Percentiles rank a stretch among this genome's conserved stretches.
These are phyloP conservation scores for Aphelocoma californica DNA, from an alignment of 2,797 vertebrate species.

Conservation along the genomic window DNA sequence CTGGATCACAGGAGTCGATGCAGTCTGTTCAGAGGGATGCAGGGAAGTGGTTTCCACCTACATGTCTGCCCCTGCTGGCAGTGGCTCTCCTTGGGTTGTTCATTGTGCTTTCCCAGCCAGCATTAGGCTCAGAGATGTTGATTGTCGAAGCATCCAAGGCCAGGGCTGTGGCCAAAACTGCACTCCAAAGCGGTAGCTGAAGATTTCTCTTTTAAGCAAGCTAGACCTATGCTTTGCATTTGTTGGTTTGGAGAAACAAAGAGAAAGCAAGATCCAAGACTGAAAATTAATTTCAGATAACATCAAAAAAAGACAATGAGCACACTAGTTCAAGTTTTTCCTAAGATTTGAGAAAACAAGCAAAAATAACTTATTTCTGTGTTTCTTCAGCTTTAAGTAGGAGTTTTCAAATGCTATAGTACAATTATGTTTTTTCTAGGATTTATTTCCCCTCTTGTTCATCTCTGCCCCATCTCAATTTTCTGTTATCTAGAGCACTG, in stretches of 20 bases:
- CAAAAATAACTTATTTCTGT: neutral
- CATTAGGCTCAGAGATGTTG: neutral
- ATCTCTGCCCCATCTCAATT: neutral
- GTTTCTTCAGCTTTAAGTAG: neutral
- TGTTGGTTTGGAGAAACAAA: neutral
- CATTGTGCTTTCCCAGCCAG: neutral
- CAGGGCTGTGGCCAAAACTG: neutral
- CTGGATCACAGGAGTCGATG: fast-evolving
- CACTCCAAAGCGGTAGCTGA: neutral
- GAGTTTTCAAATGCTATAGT: neutral
- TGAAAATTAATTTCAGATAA: neutral
- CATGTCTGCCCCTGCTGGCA: neutral
- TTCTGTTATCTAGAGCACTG: neutral
- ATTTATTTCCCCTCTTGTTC: neutral
- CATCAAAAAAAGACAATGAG: neutral
- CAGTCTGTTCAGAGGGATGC: neutral
- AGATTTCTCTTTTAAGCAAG: neutral
- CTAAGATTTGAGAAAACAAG: neutral
- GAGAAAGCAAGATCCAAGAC: neutral
- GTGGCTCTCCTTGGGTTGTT: neutral
- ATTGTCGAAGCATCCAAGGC: fast-evolving
- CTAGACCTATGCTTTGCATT: neutral
- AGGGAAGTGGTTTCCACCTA: neutral
- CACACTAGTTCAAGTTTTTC: neutral
- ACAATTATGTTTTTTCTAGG: neutral